These are phyloP conservation scores for Alexandromys fortis DNA, from an alignment of 2,113 vertebrate species.

Conservation along the genomic window DNA sequence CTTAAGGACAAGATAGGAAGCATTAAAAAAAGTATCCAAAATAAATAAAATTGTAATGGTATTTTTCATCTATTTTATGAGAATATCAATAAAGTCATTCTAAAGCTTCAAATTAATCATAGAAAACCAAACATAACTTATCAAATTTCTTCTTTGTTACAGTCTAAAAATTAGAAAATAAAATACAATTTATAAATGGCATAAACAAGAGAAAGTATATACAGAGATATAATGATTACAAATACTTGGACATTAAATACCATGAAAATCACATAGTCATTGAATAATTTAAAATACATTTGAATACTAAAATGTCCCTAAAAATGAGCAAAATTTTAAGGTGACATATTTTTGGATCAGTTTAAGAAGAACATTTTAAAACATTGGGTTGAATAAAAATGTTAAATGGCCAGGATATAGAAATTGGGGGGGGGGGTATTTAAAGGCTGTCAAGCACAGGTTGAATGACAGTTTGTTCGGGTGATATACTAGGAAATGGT, in stretches of 20 bases:
- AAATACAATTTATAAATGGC: background rate
- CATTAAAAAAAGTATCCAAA: background rate
- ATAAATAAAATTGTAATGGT: background rate
- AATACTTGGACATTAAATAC: background rate
- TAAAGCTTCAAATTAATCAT: background rate
- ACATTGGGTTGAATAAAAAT: background rate
- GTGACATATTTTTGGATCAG: background rate
- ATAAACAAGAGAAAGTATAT: background rate
- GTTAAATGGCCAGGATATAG: background rate
- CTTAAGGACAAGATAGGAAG: background rate
- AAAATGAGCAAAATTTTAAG: conserved; percentile 40
- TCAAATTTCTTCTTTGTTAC: background rate
- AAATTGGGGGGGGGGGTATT: background rate
- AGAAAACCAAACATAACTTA: background rate
- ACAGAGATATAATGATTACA: background rate
- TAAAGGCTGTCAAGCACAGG: conserved; percentile 24
- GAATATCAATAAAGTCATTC: background rate
- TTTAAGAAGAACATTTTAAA: background rate
- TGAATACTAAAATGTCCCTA: background rate
- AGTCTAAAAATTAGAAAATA: background rate
- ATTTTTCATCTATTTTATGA: background rate
- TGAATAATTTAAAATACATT: background rate
- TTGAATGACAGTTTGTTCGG: conserved; percentile 35
- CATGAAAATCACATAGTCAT: background rate
- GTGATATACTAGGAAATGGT: background rate